Percentiles rank a stretch among this genome's conserved stretches.
Evolutionary conservation across 2,113 vertebrate genomes (phyloP).

Genomic region (Felis chaus): DNA sequence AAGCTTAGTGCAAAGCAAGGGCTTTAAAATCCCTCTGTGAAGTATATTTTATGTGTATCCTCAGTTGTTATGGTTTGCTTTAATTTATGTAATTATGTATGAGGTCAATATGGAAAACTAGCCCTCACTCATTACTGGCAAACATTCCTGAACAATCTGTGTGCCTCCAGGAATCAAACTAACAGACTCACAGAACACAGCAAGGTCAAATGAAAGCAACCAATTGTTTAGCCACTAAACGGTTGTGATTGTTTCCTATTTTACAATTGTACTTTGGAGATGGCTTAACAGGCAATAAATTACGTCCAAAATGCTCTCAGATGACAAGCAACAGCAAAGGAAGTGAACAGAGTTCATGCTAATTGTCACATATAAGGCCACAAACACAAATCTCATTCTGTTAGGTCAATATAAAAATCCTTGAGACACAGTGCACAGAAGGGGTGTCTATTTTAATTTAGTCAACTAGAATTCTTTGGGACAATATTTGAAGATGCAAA

Average conservation of each 20-base stretch:
- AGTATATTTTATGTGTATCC: slow-evolving; percentile 55
- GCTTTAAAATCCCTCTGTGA: slow-evolving; percentile 29
- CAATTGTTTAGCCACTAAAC: slow-evolving; percentile 53
- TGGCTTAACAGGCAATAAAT: slow-evolving; percentile 48
- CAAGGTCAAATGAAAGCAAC: slow-evolving; percentile 68
- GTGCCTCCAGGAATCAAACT: slow-evolving; percentile 40
- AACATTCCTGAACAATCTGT: slow-evolving; percentile 66
- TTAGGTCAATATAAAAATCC: background rate
- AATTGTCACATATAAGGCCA: background rate
- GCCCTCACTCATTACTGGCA: slow-evolving; percentile 55
- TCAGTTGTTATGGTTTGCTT: slow-evolving; percentile 65
- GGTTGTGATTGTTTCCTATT: slow-evolving; percentile 31
- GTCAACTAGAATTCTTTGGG: background rate
- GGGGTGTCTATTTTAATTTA: background rate
- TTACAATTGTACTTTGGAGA: background rate
- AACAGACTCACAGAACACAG: background rate
- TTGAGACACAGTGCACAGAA: background rate
- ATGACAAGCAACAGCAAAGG: slow-evolving; percentile 7
- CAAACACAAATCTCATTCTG: background rate
- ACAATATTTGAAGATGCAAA: background rate
- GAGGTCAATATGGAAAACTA: slow-evolving; percentile 73
- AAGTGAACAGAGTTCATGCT: background rate
- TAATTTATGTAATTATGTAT: slow-evolving; percentile 74
- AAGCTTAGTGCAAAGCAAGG: slow-evolving; percentile 37
- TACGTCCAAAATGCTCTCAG: slow-evolving; percentile 26